Base-by-base conservation (phyloP, 2,797 vertebrate genomes). In the Leuciscus waleckii region DNA sequence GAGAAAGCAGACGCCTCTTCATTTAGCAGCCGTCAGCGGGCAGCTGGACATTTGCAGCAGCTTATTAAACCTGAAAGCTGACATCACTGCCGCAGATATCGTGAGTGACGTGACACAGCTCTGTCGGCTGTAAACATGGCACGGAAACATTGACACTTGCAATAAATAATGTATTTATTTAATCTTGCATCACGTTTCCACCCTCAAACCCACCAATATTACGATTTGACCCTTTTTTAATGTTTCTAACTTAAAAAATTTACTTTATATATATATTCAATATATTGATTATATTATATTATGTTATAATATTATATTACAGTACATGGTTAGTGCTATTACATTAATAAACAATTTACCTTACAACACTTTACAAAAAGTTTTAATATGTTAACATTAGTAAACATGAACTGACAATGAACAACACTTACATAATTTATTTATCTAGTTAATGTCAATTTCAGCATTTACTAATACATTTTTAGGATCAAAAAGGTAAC, bases 21-120 rank as follows among this genome's bases (percentile, higher is more conserved):
- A 77, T 39, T 43, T 90, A 46, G 89, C 90, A 1, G 88, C 90
- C 3, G 77, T 84, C 70, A 87, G 87, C 2, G 92, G 92, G 13
- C 92, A 92, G 84, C 88, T 94, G 65, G 92, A 93, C 7, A 91
- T 92, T 0, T 89, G 89, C 43, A 88, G 65, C 87, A 87, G 71
- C 26, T 87, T 91, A 23, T 83, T 95, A 65, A 89, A 32, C 46
- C 87, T 90, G 88, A 88, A 88, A 13, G 82, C 89, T 2, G 88
- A 88, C 61, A 51, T 91, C 56, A 90, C 89, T n/a, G 85, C 86
- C 32, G 65, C 51, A 23, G 90, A 91, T 56, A 93, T 89, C 14
- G 89, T 92, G 85, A 92, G 92, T 81, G 46, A 26, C 5, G 8
- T 10, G 5, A 21, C 14, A 21, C 14, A 19, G 7, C 17, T 54